Percentiles rank a stretch among this genome's conserved stretches.
Conservation (phyloP, 2,113 vertebrate genomes). For the Typhlomys cinereus region DNA sequence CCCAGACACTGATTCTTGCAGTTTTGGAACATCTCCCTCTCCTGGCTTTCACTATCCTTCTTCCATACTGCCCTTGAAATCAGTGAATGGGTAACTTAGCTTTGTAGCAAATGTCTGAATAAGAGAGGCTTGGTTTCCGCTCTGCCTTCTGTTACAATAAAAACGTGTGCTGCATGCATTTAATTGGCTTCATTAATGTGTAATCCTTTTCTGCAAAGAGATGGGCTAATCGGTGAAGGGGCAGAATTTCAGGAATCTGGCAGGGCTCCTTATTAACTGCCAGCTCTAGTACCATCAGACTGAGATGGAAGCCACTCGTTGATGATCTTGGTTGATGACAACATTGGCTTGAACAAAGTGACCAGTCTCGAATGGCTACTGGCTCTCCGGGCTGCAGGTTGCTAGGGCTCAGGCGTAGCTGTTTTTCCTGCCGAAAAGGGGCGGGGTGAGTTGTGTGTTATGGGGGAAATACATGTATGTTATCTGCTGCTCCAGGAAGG, state of each 20-base stretch:
- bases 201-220: conserved; percentile 56
- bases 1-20: conserved; percentile 57
- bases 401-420: conserved; percentile 74
- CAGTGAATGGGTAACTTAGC: conserved; percentile 68
- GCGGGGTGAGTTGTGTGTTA: conserved; percentile 41
- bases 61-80: conserved; percentile 71
- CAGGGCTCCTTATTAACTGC: conserved; percentile 45
- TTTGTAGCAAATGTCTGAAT: conserved; percentile 61
- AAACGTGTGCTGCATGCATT: conserved; percentile 68
- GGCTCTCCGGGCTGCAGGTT: conserved; percentile 69
- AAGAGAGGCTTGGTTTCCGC: conserved; percentile 65
- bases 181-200: conserved; percentile 60
- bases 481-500: conserved; percentile 47
- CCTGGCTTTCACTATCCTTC: neutral
- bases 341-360: conserved; percentile 69
- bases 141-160: conserved; percentile 64
- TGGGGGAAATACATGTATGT: neutral
- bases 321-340: conserved; percentile 63
- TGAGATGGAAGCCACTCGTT: conserved; percentile 58
- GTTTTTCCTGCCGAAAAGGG: conserved; percentile 70
- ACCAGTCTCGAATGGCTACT: conserved; percentile 75
- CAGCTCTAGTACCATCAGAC: conserved; percentile 40
- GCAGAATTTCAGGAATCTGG: conserved; percentile 35
- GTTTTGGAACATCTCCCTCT: conserved; percentile 50
- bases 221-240: neutral